Conservation (phyloP, 2,113 vertebrate genomes). For the Macquaria australasica region DNA sequence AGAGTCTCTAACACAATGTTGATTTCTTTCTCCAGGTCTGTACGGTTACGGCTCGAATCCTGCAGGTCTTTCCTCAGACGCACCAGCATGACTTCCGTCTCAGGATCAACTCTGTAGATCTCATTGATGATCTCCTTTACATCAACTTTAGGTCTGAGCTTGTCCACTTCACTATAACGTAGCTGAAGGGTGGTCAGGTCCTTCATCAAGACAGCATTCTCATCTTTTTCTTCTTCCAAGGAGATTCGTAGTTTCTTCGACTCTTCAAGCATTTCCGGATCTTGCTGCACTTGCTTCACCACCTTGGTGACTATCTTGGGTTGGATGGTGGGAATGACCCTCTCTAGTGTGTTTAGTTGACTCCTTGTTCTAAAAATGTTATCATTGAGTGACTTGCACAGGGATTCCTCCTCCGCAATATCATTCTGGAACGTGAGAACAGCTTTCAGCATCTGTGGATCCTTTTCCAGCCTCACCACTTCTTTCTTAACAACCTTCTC, state of each 20-base stretch:
- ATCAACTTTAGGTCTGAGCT: constrained; percentile 87
- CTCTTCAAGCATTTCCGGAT: constrained; percentile 86
- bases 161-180: constrained; percentile 78
- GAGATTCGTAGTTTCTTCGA: constrained; percentile 83
- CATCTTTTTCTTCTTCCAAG: constrained; percentile 87
- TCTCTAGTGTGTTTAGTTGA: constrained; percentile 89
- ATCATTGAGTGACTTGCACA: constrained; percentile 83
- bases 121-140: constrained; percentile 92
- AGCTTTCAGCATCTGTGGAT: constrained; percentile 91
- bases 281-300: constrained; percentile 91
- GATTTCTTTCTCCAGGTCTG: constrained; percentile 82
- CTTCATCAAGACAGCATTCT: constrained; percentile 78
- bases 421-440: constrained; percentile 84
- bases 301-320: constrained; percentile 95
- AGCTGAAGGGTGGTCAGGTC: constrained; percentile 86
- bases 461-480: constrained; percentile 92
- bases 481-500: constrained; percentile 94
- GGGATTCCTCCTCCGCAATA: constrained; percentile 83
- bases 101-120: constrained; percentile 90
- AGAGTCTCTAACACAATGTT: constrained; percentile 81
- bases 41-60: constrained; percentile 77
- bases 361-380: constrained; percentile 80
- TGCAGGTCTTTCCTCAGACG: constrained; percentile 88
- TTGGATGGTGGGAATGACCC: constrained; percentile 87
- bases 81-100: constrained; percentile 88